phyloP scores from a whole-genome alignment of 2,797 vertebrate genomes.

The Lateolabrax maculatus region DNA sequence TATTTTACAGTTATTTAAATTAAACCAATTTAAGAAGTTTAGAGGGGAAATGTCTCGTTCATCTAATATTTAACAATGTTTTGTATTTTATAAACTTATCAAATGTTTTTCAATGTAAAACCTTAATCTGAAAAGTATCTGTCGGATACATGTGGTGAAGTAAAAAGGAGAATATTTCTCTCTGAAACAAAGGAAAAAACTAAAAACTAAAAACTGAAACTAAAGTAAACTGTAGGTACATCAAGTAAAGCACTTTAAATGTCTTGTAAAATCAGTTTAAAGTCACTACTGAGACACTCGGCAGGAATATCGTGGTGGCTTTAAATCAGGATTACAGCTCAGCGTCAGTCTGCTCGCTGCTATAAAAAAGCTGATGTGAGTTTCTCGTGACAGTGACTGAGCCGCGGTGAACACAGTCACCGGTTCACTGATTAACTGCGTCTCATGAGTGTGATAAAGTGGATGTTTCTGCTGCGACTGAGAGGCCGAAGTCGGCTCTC shows the following conservation, averaged over 20 bases:
- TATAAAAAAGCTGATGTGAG: conserved; percentile 45
- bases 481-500: not conserved
- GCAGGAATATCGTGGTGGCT: not conserved
- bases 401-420: not conserved
- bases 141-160: not conserved
- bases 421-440: conserved; percentile 58
- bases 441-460: conserved; percentile 56
- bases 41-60: not conserved
- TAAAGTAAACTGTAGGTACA: not conserved
- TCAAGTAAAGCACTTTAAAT: not conserved
- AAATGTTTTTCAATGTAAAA: not conserved
- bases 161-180: not conserved
- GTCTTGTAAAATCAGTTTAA: not conserved
- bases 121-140: not conserved
- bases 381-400: conserved; percentile 66
- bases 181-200: too few relatives aligned
- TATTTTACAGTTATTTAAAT: too few relatives aligned
- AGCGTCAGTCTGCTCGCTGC: not conserved
- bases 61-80: not conserved
- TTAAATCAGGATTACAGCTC: not conserved
- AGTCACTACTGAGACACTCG: not conserved
- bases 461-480: conserved; percentile 19
- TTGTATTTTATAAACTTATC: not conserved
- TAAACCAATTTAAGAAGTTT: too few relatives aligned
- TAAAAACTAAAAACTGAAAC: too few relatives aligned